Base-by-base conservation (phyloP, 1,140 invertebrate species). In the Drosophila subobscura region DNA sequence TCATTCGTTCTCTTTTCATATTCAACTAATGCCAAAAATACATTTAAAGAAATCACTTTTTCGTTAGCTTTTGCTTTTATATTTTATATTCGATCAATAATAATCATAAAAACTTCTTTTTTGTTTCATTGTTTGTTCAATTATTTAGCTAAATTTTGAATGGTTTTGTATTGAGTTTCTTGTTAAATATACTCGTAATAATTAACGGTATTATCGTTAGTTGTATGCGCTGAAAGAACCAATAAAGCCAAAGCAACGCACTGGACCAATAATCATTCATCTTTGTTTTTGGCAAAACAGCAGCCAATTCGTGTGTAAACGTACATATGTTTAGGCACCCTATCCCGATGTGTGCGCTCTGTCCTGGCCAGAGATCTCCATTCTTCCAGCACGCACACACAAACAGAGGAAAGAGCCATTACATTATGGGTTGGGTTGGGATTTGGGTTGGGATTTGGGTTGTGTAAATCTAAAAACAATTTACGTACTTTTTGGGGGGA, bases 181-280 rank as follows among this genome's bases (percentile, higher is more conserved):
- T 60, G 12, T 33, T 68, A 33, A 57, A 55, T 59, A 46, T 52
- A 37, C 44, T 37, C 29, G 33, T 51, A 57, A 56, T 66, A n/a
- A 27, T 79, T 44, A 55, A 53, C 61, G 20, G 47, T 49, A 50
- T 29, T 59, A 10, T 67, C 29, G 41, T 72, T 49, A 27, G 47
- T 67, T 61, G 20, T 56, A 77, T 65, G 77, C 72, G 72, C 47
- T 58, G 54, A 60, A 51, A 61, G 51, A 81, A 68, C 76, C 76
- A 80, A 80, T 80, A 77, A 85, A 71, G 77, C 81, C 73, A 79
- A 85, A 85, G 81, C 80, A 85, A 84, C 66, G 75, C 72, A 84
- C 58, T 84, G 79, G 79, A 85, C 72, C 76, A 79, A 77, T 76
- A 37, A 10, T 37, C 8, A 37, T 4, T 37, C 33, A 37, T 37